Evolutionary conservation across 1,140 invertebrate species (phyloP).

Genomic region (Aphidius ervi): DNA sequence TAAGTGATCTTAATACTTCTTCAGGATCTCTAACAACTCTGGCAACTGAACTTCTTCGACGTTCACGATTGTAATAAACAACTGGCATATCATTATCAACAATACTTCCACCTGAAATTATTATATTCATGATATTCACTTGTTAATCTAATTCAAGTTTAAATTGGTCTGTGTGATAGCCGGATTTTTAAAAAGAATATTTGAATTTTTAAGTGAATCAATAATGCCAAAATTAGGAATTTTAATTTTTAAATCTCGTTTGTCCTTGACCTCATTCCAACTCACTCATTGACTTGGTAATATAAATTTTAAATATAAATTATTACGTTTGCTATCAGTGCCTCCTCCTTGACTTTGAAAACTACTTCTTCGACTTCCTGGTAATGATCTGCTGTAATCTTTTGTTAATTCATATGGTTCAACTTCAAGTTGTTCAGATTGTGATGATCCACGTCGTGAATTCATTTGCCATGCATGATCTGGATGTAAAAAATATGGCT

Average conservation of each 20-base stretch:
- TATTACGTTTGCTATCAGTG: constrained; percentile 48
- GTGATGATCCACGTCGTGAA: constrained; percentile 75
- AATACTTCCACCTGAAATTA: constrained; percentile 45
- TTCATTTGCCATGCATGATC: constrained; percentile 75
- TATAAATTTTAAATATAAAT: background rate
- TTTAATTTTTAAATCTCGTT: background rate
- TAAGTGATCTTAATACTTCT: constrained; percentile 72
- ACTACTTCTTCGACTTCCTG: constrained; percentile 76
- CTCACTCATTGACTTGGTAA: background rate
- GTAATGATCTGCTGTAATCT: constrained; percentile 79
- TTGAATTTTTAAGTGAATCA: no score
- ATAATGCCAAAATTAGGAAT: background rate
- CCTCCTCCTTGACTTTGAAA: constrained; percentile 60
- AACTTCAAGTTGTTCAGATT: constrained; percentile 78
- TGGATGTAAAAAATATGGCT: constrained; percentile 69
- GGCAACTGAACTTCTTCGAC: constrained; percentile 73
- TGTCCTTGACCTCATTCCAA: no score
- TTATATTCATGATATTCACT: background rate
- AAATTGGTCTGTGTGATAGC: no score
- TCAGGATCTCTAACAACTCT: constrained; percentile 70
- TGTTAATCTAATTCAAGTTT: background rate
- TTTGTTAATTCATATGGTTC: constrained; percentile 80
- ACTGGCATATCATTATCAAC: constrained; percentile 54
- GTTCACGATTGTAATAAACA: constrained; percentile 60
- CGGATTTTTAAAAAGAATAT: no score